These are phyloP conservation scores for Pangasius larnaudii DNA, from an alignment of 2,797 vertebrate species.

Conservation along the genomic window DNA sequence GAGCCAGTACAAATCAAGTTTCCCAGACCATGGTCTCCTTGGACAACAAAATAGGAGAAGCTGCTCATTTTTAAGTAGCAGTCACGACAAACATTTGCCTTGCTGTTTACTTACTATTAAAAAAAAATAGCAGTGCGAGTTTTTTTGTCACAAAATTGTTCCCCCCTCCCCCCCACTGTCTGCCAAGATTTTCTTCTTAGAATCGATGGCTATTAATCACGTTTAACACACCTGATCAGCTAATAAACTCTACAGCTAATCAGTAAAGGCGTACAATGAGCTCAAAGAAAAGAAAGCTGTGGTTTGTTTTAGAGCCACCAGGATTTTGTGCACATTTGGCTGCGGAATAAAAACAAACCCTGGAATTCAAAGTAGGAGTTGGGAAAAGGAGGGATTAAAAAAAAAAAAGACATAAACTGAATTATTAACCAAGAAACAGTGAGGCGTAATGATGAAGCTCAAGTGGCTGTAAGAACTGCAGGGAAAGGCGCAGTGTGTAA, in stretches of 20 bases:
- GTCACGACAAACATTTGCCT: background rate
- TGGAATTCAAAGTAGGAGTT: background rate
- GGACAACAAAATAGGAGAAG: background rate
- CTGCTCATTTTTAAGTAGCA: background rate
- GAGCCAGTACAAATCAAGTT: background rate
- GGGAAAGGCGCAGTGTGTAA: constrained; percentile 25
- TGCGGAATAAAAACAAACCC: background rate
- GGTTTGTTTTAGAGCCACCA: background rate
- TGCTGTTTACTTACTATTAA: background rate
- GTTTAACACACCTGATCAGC: background rate
- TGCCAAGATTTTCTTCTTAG: background rate
- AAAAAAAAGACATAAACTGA: background rate
- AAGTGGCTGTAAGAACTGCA: constrained; percentile 15
- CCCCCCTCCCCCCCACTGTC: too few relatives aligned
- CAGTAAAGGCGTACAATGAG: background rate
- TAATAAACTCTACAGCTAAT: background rate
- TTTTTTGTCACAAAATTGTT: background rate
- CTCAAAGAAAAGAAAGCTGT: background rate
- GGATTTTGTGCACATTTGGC: background rate
- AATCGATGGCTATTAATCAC: background rate
- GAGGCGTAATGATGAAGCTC: background rate
- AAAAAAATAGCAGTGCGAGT: background rate
- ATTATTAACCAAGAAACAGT: constrained; percentile 4
- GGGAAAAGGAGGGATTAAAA: background rate
- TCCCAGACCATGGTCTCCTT: background rate